These are phyloP conservation scores for Trachythela sp. DNA, from an alignment of 64 coral and sea anemone genomes.

Conservation along the genomic window DNA sequence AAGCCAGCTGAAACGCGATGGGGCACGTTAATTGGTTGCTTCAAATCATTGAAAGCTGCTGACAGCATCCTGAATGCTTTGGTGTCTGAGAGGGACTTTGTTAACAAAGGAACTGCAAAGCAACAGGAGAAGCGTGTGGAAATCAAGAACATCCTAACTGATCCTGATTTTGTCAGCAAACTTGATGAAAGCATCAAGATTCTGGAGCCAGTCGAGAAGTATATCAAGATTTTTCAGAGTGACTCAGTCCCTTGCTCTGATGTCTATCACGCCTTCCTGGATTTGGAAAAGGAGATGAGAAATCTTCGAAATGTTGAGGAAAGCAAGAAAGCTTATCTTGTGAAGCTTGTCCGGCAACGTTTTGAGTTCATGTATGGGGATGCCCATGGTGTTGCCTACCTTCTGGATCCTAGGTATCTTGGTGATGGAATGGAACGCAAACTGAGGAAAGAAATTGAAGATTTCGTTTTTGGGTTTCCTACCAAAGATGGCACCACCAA, in stretches of 20 bases:
- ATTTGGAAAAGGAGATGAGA: not conserved
- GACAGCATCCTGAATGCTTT: not conserved
- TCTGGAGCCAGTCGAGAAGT: not conserved
- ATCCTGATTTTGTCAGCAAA: not conserved
- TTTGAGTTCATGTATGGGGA: slow-evolving; percentile 3
- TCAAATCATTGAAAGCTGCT: no score
- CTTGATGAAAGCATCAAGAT: not conserved
- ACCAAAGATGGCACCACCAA: not conserved
- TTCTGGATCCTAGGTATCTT: not conserved
- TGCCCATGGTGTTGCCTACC: not conserved
- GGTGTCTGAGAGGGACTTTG: not conserved
- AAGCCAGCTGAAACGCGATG: not conserved
- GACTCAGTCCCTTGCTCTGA: not conserved
- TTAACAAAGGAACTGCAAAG: not conserved
- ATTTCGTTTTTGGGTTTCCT: not conserved
- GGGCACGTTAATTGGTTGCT: no score
- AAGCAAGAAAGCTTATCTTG: not conserved
- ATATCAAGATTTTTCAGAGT: not conserved
- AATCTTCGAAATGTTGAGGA: not conserved
- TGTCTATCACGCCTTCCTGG: not conserved
- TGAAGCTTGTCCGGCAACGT: not conserved
- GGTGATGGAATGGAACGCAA: not conserved
- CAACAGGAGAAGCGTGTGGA: not conserved
- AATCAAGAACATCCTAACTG: not conserved
- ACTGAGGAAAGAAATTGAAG: slow-evolving; percentile 1